Conservation (phyloP, 1,140 invertebrate species). For the Globodera ellingtonae region DNA sequence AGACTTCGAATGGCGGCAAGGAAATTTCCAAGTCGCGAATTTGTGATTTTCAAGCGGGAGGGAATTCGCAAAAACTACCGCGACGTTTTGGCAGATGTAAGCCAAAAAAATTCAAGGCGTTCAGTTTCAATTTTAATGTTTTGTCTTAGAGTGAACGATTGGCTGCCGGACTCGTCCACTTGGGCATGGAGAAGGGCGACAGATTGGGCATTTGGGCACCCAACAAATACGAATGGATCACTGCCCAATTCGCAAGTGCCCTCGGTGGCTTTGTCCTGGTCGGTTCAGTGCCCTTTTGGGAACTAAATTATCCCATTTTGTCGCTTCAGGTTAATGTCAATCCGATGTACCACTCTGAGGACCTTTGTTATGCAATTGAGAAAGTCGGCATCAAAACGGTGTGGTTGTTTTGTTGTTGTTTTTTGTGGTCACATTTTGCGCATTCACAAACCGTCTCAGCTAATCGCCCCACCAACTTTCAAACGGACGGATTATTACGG, state of each 20-base stretch:
- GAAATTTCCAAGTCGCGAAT: slow-evolving; percentile 57
- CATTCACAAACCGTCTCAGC: slow-evolving; percentile 26
- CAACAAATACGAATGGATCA: slow-evolving; percentile 79
- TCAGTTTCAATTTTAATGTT: neutral
- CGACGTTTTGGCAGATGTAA: slow-evolving; percentile 56
- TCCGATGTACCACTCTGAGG: slow-evolving; percentile 77
- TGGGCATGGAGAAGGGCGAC: slow-evolving; percentile 81
- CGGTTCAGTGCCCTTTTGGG: slow-evolving; percentile 25
- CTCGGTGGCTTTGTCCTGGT: slow-evolving; percentile 81
- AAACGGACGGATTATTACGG: slow-evolving; percentile 63
- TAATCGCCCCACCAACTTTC: slow-evolving; percentile 59
- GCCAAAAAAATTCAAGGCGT: neutral
- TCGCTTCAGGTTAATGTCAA: slow-evolving; percentile 73
- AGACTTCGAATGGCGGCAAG: slow-evolving; percentile 51
- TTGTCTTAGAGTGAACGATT: slow-evolving; percentile 74
- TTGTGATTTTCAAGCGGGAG: slow-evolving; percentile 61
- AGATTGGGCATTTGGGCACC: slow-evolving; percentile 84
- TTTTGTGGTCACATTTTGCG: neutral
- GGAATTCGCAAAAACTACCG: slow-evolving; percentile 58
- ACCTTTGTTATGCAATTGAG: slow-evolving; percentile 79
- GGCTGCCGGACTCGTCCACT: slow-evolving; percentile 77
- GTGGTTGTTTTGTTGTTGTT: too few relatives aligned
- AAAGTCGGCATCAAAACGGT: slow-evolving; percentile 71
- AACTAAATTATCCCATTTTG: neutral
- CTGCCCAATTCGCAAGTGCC: slow-evolving; percentile 77